Conservation (phyloP, 2,113 vertebrate species). For the Perca schrenkii region DNA sequence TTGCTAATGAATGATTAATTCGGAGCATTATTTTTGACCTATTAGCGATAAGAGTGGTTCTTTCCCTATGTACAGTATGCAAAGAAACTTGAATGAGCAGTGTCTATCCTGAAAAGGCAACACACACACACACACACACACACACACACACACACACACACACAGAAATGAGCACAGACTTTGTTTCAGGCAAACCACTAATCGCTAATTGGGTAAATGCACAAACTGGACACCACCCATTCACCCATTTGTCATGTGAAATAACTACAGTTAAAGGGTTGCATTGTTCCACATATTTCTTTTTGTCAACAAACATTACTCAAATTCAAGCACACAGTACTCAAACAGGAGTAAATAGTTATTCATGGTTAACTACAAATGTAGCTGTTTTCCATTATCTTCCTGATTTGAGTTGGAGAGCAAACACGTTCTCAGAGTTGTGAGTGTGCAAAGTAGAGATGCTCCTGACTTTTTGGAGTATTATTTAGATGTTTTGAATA, state of each 20-base stretch:
- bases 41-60: neutral
- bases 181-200: conserved; percentile 6
- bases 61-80: neutral
- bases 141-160: neutral
- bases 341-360: neutral
- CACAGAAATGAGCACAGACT: neutral
- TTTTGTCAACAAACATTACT: neutral
- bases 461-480: neutral
- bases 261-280: neutral
- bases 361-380: too few relatives aligned
- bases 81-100: conserved; percentile 7
- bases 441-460: neutral
- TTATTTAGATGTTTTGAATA: neutral
- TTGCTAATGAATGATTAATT: neutral
- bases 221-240: neutral
- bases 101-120: neutral
- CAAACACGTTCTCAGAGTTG: neutral
- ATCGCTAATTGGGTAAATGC: neutral
- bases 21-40: neutral
- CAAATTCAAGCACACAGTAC: neutral
- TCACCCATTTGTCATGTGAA: neutral
- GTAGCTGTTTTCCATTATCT: too few relatives aligned
- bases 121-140: neutral
- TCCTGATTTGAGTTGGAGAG: neutral
- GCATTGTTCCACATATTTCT: neutral